Evolutionary conservation across 2,797 vertebrate species (phyloP).

Genomic region (Chrysocyon brachyurus): DNA sequence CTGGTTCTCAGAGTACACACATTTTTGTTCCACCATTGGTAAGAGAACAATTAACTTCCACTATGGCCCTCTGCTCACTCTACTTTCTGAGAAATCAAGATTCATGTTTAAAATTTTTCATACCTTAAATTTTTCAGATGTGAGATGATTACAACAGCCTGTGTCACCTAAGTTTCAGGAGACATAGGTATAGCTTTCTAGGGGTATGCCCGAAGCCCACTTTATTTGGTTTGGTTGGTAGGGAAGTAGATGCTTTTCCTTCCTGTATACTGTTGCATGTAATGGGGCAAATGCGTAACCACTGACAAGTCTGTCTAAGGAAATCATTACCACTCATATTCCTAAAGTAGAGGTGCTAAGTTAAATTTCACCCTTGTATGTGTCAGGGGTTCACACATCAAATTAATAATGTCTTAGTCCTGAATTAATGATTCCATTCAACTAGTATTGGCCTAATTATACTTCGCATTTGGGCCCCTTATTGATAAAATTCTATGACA

Average conservation of each 20-base stretch:
- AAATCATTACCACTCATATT: not conserved
- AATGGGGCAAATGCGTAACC: no score
- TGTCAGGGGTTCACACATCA: not conserved
- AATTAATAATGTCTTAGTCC: not conserved
- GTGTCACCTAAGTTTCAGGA: not conserved
- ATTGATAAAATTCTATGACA: not conserved
- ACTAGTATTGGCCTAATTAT: not conserved
- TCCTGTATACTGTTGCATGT: not conserved
- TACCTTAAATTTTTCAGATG: not conserved
- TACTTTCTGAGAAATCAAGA: not conserved
- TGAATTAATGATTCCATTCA: not conserved
- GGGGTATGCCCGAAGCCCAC: not conserved
- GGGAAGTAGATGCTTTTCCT: not conserved
- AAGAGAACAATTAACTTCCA: not conserved
- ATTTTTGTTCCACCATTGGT: not conserved
- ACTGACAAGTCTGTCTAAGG: not conserved
- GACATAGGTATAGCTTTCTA: not conserved
- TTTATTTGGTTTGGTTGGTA: not conserved
- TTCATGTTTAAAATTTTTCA: not conserved
- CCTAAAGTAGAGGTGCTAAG: not conserved
- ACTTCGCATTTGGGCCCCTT: not conserved
- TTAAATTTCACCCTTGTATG: not conserved
- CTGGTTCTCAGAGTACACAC: not conserved
- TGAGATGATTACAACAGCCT: not conserved
- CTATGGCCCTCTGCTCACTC: not conserved